A percentile compares a stretch with the other conserved stretches of the same genome.
phyloP scores from a whole-genome alignment of 2,113 vertebrate species.

The Platysteira castanea region DNA sequence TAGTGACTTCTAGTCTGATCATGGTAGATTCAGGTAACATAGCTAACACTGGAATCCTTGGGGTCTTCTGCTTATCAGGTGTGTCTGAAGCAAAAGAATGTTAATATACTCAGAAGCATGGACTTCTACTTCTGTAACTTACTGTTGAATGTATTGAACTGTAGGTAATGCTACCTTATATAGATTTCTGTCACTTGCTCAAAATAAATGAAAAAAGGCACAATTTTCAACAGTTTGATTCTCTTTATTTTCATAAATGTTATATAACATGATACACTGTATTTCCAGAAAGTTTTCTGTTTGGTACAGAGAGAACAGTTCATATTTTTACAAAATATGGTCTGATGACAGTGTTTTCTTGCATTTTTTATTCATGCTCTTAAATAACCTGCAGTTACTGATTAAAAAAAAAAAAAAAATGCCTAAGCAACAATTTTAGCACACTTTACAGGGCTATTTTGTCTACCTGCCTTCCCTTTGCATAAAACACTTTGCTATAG shows the following conservation, averaged over 20 bases:
- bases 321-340: background rate
- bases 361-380: background rate
- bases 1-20: background rate
- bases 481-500: background rate
- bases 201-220: slow-evolving; percentile 14
- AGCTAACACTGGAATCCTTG: background rate
- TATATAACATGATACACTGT: background rate
- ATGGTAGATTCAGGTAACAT: background rate
- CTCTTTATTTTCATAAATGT: slow-evolving; percentile 43
- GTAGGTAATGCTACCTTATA: background rate
- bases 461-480: background rate
- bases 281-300: background rate
- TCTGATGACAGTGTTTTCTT: background rate
- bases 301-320: background rate
- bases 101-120: background rate
- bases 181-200: background rate
- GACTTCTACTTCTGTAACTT: background rate
- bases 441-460: background rate
- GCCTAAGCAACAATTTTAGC: background rate
- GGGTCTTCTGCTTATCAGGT: background rate
- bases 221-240: background rate
- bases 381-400: background rate
- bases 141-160: background rate
- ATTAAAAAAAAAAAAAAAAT: background rate
- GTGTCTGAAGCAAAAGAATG: background rate